phyloP scores from a whole-genome alignment of 2,797 vertebrate genomes.

The Ctenosaura bakeri region DNA sequence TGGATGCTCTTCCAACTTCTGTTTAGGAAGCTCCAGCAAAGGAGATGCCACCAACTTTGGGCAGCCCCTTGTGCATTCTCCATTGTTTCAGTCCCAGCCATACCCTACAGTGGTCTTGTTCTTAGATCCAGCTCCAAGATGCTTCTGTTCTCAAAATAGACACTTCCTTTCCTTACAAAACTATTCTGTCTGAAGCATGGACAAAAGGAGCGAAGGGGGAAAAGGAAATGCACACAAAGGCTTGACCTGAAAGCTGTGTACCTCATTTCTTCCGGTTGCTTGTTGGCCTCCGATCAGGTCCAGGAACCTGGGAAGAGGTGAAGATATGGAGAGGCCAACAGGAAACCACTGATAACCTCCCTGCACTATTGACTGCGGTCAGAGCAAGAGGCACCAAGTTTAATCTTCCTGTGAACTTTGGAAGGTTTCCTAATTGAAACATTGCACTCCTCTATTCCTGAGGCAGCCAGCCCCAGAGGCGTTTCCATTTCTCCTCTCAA shows the following conservation, averaged over 20 bases:
- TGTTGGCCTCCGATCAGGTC: constrained; percentile 80
- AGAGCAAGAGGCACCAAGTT: constrained; percentile 57
- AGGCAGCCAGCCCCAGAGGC: rapidly evolving
- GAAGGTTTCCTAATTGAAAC: constrained; percentile 31
- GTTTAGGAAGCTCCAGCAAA: no score
- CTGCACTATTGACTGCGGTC: constrained; percentile 34
- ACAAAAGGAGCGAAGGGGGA: constrained; percentile 26
- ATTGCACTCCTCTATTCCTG: rapidly evolving
- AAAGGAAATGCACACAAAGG: constrained; percentile 70
- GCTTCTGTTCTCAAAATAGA: no score
- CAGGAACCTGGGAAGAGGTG: constrained; percentile 60
- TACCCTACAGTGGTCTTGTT: no score
- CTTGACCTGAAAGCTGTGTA: constrained; percentile 73
- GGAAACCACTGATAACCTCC: constrained; percentile 67
- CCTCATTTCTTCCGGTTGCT: constrained; percentile 67
- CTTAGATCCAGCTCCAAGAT: no score
- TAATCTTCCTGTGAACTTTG: constrained; percentile 53
- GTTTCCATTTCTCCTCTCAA: not conserved
- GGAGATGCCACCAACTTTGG: no score
- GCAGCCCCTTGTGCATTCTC: no score
- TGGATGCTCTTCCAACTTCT: no score
- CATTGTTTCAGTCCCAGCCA: no score
- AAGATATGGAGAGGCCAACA: constrained; percentile 70
- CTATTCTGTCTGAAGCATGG: no score
- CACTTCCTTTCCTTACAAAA: no score